These are phyloP conservation scores for Platorchestia sp. DNA, from an alignment of 1,140 invertebrate genomes.

Conservation along the genomic window DNA sequence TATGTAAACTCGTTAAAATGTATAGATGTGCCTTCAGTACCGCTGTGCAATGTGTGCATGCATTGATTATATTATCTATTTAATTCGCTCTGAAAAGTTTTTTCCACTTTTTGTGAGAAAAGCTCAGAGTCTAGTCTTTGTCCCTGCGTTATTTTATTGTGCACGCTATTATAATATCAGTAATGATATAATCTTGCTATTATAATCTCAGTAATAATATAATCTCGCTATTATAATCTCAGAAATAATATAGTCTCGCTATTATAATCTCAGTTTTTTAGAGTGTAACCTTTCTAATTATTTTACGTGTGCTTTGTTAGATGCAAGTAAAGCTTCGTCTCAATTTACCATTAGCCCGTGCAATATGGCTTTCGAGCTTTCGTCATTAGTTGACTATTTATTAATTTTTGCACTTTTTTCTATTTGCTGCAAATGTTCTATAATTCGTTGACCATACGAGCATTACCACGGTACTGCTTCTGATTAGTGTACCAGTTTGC, in stretches of 20 bases:
- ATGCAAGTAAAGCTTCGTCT: neutral
- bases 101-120: too few species aligned
- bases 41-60: neutral
- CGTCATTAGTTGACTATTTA: neutral
- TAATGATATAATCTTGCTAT: too few species aligned
- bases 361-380: neutral
- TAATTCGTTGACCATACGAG: neutral
- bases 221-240: too few species aligned
- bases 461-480: neutral
- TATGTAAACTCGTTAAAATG: neutral
- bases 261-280: too few species aligned
- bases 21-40: neutral
- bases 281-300: neutral
- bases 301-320: neutral
- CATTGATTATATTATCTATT: neutral
- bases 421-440: too few species aligned
- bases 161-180: too few species aligned
- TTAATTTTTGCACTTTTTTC: neutral
- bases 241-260: too few species aligned
- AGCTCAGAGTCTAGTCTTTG: too few species aligned
- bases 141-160: too few species aligned
- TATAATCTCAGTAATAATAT: too few species aligned
- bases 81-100: neutral
- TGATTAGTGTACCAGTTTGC: too few species aligned
- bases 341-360: neutral